Conservation (phyloP, 2,113 vertebrate species). For the Lanius collurio region DNA sequence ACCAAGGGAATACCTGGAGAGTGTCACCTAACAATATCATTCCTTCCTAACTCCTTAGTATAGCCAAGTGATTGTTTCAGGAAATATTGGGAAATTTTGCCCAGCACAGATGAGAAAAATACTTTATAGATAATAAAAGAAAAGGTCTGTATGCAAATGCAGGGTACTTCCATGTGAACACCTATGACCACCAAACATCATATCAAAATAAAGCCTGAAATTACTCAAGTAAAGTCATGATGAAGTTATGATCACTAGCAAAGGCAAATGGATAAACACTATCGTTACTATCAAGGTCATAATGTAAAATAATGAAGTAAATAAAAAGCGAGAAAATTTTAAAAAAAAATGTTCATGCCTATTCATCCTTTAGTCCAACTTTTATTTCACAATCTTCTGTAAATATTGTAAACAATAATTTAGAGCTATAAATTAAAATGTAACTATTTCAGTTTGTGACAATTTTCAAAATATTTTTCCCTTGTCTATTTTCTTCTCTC, state of each 20-base stretch:
- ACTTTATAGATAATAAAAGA: neutral
- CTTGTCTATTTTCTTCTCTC: neutral
- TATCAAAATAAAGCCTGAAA: neutral
- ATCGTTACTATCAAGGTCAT: neutral
- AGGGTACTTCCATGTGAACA: neutral
- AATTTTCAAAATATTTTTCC: neutral
- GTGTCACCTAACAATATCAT: neutral
- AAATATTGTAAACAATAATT: constrained; percentile 5
- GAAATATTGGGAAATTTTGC: neutral
- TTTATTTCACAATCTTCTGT: neutral
- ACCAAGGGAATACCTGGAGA: neutral
- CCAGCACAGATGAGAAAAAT: neutral
- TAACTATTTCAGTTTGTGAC: neutral
- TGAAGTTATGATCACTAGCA: neutral
- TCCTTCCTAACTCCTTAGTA: neutral
- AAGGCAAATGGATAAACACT: neutral
- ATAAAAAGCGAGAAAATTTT: neutral
- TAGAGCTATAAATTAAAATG: constrained; percentile 1
- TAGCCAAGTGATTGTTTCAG: neutral
- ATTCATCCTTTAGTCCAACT: neutral
- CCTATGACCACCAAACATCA: neutral
- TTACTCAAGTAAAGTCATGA: neutral
- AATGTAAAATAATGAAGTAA: neutral
- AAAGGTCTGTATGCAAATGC: neutral
- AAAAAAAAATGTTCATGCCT: neutral